Conservation (phyloP, 2,113 vertebrate species). For the Xiphias gladius region DNA sequence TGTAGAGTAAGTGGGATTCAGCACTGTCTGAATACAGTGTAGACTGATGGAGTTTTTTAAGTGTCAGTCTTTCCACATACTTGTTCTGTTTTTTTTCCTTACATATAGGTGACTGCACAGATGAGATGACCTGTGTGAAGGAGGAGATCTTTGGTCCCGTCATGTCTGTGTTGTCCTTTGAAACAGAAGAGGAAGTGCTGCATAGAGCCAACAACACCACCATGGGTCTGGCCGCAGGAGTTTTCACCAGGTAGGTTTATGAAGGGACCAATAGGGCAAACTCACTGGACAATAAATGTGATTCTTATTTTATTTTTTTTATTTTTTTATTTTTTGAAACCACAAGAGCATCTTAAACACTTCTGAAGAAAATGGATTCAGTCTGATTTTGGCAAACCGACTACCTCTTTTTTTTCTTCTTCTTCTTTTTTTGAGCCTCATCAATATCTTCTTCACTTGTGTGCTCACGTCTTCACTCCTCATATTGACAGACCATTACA, state of each 20-base stretch:
- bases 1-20: not conserved
- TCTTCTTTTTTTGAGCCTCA: not conserved
- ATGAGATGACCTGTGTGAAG: constrained; percentile 94
- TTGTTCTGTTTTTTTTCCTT: not conserved
- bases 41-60: no score
- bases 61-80: not conserved
- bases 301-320: no score
- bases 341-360: not conserved
- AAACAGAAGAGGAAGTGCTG: constrained; percentile 93
- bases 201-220: constrained; percentile 90
- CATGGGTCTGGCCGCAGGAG: constrained; percentile 93
- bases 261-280: not conserved
- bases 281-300: not conserved
- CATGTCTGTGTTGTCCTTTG: constrained; percentile 95
- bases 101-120: constrained; percentile 88
- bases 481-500: no score
- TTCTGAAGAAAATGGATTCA: not conserved
- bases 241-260: constrained; percentile 91
- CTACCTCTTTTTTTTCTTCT: not conserved
- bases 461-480: no score
- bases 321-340: not conserved
- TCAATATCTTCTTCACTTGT: no score
- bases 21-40: not conserved
- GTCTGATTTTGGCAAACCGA: not conserved
- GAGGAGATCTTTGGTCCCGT: constrained; percentile 99